A percentile compares a stretch with the other conserved stretches of the same genome.
phyloP scores from a whole-genome alignment of 1,140 invertebrate genomes.

The Drosophila nigrodunni region DNA sequence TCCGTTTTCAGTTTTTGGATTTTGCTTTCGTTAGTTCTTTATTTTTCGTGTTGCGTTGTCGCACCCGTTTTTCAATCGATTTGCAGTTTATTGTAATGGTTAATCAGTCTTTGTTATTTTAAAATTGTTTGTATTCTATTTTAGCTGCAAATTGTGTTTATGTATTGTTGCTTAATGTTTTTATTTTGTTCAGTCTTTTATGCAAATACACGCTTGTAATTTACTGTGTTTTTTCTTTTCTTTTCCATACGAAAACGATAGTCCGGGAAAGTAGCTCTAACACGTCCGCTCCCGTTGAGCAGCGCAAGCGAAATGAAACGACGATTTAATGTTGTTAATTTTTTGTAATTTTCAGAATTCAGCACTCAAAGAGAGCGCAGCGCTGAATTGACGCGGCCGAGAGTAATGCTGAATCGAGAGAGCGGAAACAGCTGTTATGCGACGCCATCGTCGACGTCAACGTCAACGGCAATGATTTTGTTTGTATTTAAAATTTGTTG shows the following conservation, averaged over 20 bases:
- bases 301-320: constrained; percentile 64
- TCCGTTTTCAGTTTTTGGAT: constrained; percentile 17
- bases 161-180: constrained; percentile 61
- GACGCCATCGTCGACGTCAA: constrained; percentile 32
- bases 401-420: constrained; percentile 29
- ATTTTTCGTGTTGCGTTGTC: constrained; percentile 32
- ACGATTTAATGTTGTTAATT: constrained; percentile 21
- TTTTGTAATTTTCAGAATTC: constrained; percentile 24
- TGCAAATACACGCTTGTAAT: constrained; percentile 48
- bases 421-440: constrained; percentile 51
- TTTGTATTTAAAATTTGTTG: constrained; percentile 33
- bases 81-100: constrained; percentile 67
- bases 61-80: constrained; percentile 75
- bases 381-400: constrained; percentile 22
- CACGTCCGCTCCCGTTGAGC: constrained; percentile 67
- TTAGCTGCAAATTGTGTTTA: constrained; percentile 59
- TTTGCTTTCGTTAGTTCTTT: constrained; percentile 35
- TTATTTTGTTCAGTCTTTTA: constrained; percentile 57
- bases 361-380: constrained; percentile 26
- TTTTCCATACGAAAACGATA: constrained; percentile 42
- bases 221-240: constrained; percentile 41
- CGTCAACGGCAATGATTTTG: constrained; percentile 27
- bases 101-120: constrained; percentile 71
- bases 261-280: constrained; percentile 41
- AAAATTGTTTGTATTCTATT: constrained; percentile 55